Conservation (phyloP, 1,140 invertebrate genomes). For the Eubasilissa regina region DNA sequence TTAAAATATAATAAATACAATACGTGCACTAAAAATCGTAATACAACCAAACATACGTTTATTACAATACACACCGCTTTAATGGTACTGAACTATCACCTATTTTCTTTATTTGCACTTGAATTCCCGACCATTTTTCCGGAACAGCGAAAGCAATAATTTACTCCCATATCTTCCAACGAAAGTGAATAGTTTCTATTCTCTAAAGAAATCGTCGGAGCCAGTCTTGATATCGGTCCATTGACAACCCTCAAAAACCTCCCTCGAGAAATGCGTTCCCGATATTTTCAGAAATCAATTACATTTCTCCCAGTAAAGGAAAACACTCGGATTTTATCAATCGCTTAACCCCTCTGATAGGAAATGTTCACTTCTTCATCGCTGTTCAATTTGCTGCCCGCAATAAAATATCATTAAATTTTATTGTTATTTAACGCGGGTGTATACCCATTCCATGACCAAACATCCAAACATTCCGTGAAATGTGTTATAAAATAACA, state of each 20-base stretch:
- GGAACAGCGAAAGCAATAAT: not conserved
- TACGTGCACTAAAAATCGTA: too few relatives aligned
- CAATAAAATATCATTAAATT: not conserved
- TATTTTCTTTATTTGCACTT: too few relatives aligned
- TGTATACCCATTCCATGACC: too few relatives aligned
- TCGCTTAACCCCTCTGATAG: not conserved
- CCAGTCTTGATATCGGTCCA: slow-evolving; percentile 12
- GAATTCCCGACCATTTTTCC: too few relatives aligned
- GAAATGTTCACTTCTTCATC: too few relatives aligned
- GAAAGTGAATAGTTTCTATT: slow-evolving; percentile 31
- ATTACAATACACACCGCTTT: too few relatives aligned
- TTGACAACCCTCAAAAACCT: slow-evolving; percentile 18
- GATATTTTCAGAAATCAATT: slow-evolving; percentile 33
- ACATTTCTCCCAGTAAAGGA: not conserved
- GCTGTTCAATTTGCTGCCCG: too few relatives aligned
- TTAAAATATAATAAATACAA: too few relatives aligned
- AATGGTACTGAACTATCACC: too few relatives aligned
- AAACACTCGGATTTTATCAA: slow-evolving; percentile 7
- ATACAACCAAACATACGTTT: too few relatives aligned
- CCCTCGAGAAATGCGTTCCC: slow-evolving; percentile 1
- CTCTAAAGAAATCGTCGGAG: not conserved
- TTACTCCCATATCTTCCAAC: not conserved
- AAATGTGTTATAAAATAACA: too few relatives aligned
- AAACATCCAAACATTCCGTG: too few relatives aligned
- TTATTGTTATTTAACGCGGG: not conserved